Evolutionary conservation across 2,888 invertebrate genomes (phyloP).

Genomic region (Aelia acuminata): DNA sequence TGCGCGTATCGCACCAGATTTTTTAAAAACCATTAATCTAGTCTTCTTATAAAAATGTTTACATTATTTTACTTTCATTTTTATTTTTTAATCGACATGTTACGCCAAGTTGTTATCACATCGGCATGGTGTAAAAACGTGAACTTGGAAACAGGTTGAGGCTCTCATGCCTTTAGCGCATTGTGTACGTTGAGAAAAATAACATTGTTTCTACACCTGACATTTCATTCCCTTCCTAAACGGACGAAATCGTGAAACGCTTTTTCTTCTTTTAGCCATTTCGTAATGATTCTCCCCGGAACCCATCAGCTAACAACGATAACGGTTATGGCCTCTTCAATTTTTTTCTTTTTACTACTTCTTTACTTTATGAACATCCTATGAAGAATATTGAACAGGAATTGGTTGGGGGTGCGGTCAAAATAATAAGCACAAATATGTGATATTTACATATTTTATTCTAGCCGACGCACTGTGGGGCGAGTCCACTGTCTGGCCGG

Average conservation of each 20-base stretch:
- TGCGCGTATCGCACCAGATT: too few relatives aligned
- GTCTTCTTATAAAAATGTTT: too few relatives aligned
- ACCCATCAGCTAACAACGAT: neutral
- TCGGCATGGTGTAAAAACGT: neutral
- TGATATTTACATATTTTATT: too few relatives aligned
- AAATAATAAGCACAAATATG: too few relatives aligned
- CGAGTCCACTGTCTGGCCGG: too few relatives aligned
- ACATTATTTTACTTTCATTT: too few relatives aligned
- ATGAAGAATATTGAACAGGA: too few relatives aligned
- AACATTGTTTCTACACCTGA: neutral
- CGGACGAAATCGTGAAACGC: slow-evolving; percentile 5
- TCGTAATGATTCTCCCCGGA: neutral
- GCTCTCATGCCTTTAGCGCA: neutral
- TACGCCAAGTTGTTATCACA: neutral
- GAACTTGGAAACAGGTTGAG: neutral
- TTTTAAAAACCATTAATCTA: too few relatives aligned
- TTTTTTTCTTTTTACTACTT: neutral
- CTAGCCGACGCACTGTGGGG: too few relatives aligned
- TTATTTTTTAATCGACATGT: too few relatives aligned
- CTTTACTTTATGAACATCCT: neutral
- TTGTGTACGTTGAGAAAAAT: neutral
- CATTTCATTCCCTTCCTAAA: neutral
- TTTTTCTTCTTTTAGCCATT: neutral
- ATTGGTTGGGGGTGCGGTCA: too few relatives aligned
- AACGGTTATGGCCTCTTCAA: neutral